Base-by-base conservation (phyloP, 2,888 invertebrate genomes). In the Tubulanus polymorphus region DNA sequence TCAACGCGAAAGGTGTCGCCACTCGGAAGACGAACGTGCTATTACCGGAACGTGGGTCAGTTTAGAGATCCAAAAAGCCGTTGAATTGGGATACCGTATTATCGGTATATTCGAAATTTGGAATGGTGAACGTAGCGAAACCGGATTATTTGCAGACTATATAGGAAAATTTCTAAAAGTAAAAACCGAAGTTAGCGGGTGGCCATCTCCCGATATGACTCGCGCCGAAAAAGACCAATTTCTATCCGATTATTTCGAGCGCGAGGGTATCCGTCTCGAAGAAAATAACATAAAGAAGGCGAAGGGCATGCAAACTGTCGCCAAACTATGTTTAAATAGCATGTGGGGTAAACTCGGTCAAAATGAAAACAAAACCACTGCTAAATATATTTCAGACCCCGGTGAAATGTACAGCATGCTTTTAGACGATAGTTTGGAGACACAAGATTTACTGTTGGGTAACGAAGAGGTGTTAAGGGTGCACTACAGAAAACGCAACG, bases 11-110 rank as follows among this genome's bases (percentile, higher is more conserved):
- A 26, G 37, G 3, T 80, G 78, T 55, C 30, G n/a, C 1, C 75
- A 78, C 55, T 59, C 52, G 15, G 59, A 69, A 12, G 59, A 61
- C 23, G 63, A 71, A 12, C 60, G 71, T 48, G 50, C 47, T 3
- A 53, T 76, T 2, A 53, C 29, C 0, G 71, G 78, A 8, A 72
- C 74, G 1, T 78, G 70, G 73, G 70, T 75, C 20, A 64, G 67
- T 1, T 70, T 70, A 18, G 78, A 79, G 59, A 48, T 79, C 0
- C 29, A 63, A 29, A 69, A 66, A 57, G 78, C 76, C 5, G 27
- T 73, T 0, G 35, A 60, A 51, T 60, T 62, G 29, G 74, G 73
- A 0, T 79, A 78, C 53, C 54, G 56, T 47, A 61, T 76, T n/a
- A 2, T 69, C 0, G 59, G 73, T 45, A 63, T 75, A 5, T 59